Evolutionary conservation across 2,888 invertebrate species (phyloP), one percentile per base, ranked within the genome.

Genomic region (Lypha dubia): DNA sequence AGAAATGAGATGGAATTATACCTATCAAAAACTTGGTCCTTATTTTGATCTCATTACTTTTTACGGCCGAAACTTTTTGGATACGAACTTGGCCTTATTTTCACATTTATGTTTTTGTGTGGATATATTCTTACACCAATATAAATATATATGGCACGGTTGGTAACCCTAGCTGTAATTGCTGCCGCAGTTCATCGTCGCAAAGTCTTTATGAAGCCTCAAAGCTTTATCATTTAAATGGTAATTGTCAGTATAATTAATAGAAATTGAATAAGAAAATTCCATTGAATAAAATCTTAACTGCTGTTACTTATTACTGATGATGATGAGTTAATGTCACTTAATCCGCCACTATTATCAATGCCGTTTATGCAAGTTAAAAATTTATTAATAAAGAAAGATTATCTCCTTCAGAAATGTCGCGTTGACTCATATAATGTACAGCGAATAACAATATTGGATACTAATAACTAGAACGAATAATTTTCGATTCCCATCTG

Each of bases 281-380:
- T 77, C 56, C 44, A 56, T 60, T 60, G 22, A 82, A 58, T 80
- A 75, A 76, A 71, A 70, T 56, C 51, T 67, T 44, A 46, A 49
- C 35, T 22, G 73, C 28, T 75, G 20, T 60, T 53, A 53, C 22
- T 41, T 20, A 9, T 8, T 8, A 11, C 13, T 70, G 62, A 35
- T 71, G 71, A 65, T 79, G 74, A 53, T 77, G 81, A 67, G 46
- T 53, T 76, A 77, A 68, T 75, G 74, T 76, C 75, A 63, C 76
- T 56, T 46, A 76, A 76, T 76, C 32, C 46, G 22, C 35, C 35
- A 46, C 35, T 38, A 44, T 71, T 68, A 65, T 53, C 65, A 67
- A 79, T 85, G 58, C 68, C 89, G 7, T 88, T 89, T 41, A 89
- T 89, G 15, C 89, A 90, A 77, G 88, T 90, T 53, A 90, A 90